Base-by-base conservation (phyloP, 2,113 vertebrate genomes). In the Agapornis roseicollis region DNA sequence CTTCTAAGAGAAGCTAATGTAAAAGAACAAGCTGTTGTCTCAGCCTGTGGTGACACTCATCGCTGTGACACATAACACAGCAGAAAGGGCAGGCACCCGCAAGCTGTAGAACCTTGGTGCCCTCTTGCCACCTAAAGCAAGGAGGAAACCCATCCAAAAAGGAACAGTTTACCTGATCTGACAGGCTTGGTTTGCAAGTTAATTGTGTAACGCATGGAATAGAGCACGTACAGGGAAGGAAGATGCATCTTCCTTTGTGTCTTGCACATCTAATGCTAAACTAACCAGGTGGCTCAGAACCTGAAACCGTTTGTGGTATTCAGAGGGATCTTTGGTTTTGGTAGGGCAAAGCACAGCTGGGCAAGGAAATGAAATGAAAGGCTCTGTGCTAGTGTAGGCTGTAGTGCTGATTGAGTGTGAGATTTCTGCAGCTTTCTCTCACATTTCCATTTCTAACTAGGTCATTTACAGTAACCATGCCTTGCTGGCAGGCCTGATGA, bases 371-470 rank as follows among this genome's bases (percentile, higher is more conserved):
- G 5, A 31, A n/a, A 10, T 39, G 8, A 15, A 11, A 35, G 64
- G 60, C 31, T 72, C 6, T 24, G 50, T 49, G 50, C 65, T 73
- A 10, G 39, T 53, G 65, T 37, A 74, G 58, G 68, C 64, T 81
- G 64, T 19, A 11, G 42, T 7, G 37, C 64, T 92, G 91, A 50
- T 1, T 2, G 79, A 74, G 44, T 5, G 37, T 37, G 91, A 92
- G 80, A 66, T 78, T 41, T 10, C 69, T 84, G 77, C 72, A 60
- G 91, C 60, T 52, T 50, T n/a, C 41, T 25, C 17, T 7, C 31
- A 11, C 44, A 19, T 85, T 92, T 77, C 81, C 76, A n/a, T 88
- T 17, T 73, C 79, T 74, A 96, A 90, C 50, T 41, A 47, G 89
- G 72, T 93, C 92, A 88, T 13, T 86, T 17, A 13, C 58, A 89